A percentile compares a stretch with the other conserved stretches of the same genome.
phyloP scores from a whole-genome alignment of 2,113 vertebrate genomes.

The Crocuta crocuta region DNA sequence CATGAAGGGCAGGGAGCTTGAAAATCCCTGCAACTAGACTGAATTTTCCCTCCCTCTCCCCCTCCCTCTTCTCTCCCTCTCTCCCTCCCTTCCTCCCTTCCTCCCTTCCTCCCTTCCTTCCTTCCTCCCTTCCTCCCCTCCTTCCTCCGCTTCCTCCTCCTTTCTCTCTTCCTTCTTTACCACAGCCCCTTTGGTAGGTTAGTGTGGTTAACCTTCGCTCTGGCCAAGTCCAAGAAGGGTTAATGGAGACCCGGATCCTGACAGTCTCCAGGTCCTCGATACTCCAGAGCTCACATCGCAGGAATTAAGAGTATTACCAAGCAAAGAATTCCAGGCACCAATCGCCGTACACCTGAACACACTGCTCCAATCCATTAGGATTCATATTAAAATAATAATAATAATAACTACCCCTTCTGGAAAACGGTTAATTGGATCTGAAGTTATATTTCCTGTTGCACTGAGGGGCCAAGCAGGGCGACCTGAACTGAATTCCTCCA shows the following conservation, averaged over 20 bases:
- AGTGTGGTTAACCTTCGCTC: conserved; percentile 91
- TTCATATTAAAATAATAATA: conserved; percentile 42
- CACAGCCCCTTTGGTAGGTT: conserved; percentile 87
- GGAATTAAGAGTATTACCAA: conserved; percentile 88
- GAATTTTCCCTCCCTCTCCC: not conserved
- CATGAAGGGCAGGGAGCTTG: conserved; percentile 52
- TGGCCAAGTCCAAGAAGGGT: conserved; percentile 89
- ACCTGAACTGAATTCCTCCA: conserved; percentile 57
- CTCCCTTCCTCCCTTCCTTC: not conserved
- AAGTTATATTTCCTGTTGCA: conserved; percentile 83
- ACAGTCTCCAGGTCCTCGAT: conserved; percentile 89
- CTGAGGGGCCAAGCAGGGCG: conserved; percentile 67
- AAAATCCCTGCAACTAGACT: not conserved
- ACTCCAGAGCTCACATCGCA: conserved; percentile 86
- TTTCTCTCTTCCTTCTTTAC: conserved; percentile 65
- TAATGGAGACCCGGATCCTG: conserved; percentile 92
- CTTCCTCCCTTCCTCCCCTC: not conserved
- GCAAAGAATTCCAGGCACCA: conserved; percentile 83
- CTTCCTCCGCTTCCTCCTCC: not conserved
- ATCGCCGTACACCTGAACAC: conserved; percentile 83
- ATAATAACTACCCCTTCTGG: conserved; percentile 77
- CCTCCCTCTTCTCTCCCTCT: conserved; percentile 24
- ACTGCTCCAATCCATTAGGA: conserved; percentile 80
- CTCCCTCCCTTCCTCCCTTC: not conserved
- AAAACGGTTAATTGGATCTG: conserved; percentile 84